Evolutionary conservation across 2,888 invertebrate genomes (phyloP), one percentile per base, ranked within the genome.

Genomic region (Agonopterix arenella): DNA sequence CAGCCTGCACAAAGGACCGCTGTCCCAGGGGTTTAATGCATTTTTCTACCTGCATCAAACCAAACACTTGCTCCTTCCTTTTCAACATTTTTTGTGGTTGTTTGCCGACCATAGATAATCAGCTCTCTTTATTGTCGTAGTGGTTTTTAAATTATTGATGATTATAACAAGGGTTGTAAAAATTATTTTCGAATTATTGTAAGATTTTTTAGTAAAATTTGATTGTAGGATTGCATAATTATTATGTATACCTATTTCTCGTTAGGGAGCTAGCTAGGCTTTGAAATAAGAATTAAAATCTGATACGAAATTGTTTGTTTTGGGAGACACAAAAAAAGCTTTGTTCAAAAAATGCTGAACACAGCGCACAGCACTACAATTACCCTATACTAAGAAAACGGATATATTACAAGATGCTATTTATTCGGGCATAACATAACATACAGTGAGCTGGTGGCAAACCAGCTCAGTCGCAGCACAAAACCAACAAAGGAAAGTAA

Each of bases 401-500:
- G 38, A 3, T 1, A n/a, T 41, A 53, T 48, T 44, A 44, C 44
- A 49, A 52, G 55, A 54, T 51, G 49, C 54, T 49, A 58, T 55
- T 53, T 61, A 63, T 63, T 64, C 61, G 60, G 62, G 59, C 62
- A 58, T 49, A 60, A 63, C 65, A 68, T 64, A 67, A 62, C 57
- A 28, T 28, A 28, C 28, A 28, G 7, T 28, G 28, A 7, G 28
- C 28, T 28, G 28, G 28, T 28, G 28, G 28, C 28, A 28, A 28
- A 28, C 28, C 28, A 28, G 28, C 28, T 28, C 28, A 28, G 28
- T 60, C 59, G 67, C 73, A 79, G 72, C 70, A 28, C 61, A 71
- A 80, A 82, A 78, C 73, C 83, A 83, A 86, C 88, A 88, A 86
- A 86, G 84, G 86, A 88, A 88, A 89, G 88, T 86, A 85, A 86